These are phyloP conservation scores for Stenodera caucasica DNA, from an alignment of 2,888 invertebrate species.

Conservation along the genomic window DNA sequence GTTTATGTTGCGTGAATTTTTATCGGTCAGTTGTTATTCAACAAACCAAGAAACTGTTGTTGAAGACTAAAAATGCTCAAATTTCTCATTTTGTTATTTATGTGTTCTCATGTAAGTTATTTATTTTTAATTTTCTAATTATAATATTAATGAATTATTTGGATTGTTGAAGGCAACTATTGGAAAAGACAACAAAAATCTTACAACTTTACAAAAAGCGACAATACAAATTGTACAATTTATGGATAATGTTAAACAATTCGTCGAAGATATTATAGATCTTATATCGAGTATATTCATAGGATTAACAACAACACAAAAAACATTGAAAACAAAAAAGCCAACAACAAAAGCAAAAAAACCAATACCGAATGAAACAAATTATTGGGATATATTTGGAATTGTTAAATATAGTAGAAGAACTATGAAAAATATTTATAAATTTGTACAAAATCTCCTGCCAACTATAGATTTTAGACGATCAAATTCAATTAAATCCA, in stretches of 20 bases:
- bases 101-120: slow-evolving; percentile 10
- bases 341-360: slow-evolving; percentile 17
- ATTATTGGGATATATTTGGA: slow-evolving; percentile 24
- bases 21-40: background rate
- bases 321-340: slow-evolving; percentile 1
- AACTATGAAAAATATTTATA: slow-evolving; percentile 27
- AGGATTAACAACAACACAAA: slow-evolving; percentile 7
- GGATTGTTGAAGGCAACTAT: slow-evolving; percentile 8
- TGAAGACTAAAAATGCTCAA: background rate
- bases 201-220: slow-evolving; percentile 9
- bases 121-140: background rate
- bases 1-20: background rate
- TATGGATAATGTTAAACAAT: slow-evolving; percentile 25
- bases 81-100: background rate
- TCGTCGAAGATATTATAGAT: slow-evolving; percentile 29
- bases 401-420: slow-evolving; percentile 28
- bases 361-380: slow-evolving; percentile 11
- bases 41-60: background rate
- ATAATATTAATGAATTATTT: slow-evolving; percentile 8
- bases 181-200: slow-evolving; percentile 26
- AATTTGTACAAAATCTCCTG: slow-evolving; percentile 26
- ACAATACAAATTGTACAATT: slow-evolving; percentile 20
- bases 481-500: slow-evolving; percentile 16
- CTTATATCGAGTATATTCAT: slow-evolving; percentile 23
- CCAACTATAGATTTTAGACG: slow-evolving; percentile 25